Evolutionary conservation across 2,888 invertebrate genomes (phyloP), one percentile per base, ranked within the genome.

Genomic region (Cerastoderma edule): DNA sequence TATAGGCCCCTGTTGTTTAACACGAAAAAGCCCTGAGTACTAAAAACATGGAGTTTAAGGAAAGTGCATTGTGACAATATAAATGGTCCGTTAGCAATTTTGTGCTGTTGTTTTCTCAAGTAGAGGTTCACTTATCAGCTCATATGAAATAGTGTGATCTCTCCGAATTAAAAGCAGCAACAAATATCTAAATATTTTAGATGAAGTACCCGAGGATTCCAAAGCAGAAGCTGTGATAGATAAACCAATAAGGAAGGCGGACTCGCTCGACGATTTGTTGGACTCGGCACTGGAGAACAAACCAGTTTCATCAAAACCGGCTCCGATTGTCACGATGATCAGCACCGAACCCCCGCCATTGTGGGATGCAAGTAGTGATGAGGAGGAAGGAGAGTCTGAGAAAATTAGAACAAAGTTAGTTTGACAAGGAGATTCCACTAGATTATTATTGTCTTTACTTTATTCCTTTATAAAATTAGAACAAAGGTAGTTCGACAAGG

Each of bases 311-410:
- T 28, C 30, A 4, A 65, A 65, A 32, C 46, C 65, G 46, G 50
- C 67, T 3, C 78, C 75, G 4, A 48, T 80, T 35, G 68, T 80
- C 16, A 68, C n/a, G n/a, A n/a, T n/a, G n/a, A n/a, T 22, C 24
- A 8, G 56, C 24, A 76, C 73, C 56, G 80, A 80, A 56, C 77
- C 77, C 10, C 77, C 80, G 5, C 77, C 77, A 27, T 54, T 80
- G 19, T 33, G 64, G 28, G 80, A 80, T 27, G 73, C 35, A 10
- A 48, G 54, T 27, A 73, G 56, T 44, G 54, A 65, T 24, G 75
- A 73, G 30, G 74, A 77, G 44, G 66, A 70, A 28, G 46, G 44
- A 13, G 63, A 63, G 10, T 28, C 19, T 0, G 67, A 60, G 19
- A 71, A 71, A 71, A 56, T 64, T 48, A 74, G 71, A 65, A 72